A percentile compares a stretch with the other conserved stretches of the same genome.
These are phyloP conservation scores for Flexamia atlantica DNA, from an alignment of 2,888 invertebrate species.

Conservation along the genomic window DNA sequence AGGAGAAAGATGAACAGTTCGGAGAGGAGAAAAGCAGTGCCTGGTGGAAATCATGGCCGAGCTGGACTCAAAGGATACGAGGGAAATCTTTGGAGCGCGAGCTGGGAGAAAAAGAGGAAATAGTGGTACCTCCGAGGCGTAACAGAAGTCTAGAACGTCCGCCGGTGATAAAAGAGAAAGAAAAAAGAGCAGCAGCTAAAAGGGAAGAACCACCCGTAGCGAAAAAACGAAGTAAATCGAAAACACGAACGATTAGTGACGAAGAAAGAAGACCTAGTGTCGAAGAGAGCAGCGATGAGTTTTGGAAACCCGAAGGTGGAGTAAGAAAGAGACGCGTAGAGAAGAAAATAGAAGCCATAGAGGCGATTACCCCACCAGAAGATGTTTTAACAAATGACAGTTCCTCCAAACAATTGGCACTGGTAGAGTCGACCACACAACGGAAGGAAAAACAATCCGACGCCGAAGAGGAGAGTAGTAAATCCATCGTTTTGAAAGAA, in stretches of 20 bases:
- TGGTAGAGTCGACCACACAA: background rate
- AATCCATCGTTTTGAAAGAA: constrained; percentile 64
- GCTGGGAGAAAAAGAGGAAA: constrained; percentile 24
- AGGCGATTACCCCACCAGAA: constrained; percentile 66
- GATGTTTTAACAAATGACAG: constrained; percentile 69
- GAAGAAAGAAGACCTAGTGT: constrained; percentile 56
- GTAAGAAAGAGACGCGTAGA: constrained; percentile 46
- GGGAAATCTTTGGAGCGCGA: constrained; percentile 63
- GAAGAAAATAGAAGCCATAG: background rate
- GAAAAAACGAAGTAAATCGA: constrained; percentile 71
- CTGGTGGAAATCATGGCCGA: constrained; percentile 64
- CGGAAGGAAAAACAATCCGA: constrained; percentile 71
- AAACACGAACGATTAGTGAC: constrained; percentile 61
- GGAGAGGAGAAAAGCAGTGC: constrained; percentile 58
- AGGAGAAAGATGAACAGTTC: constrained; percentile 34
- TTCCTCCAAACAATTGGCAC: constrained; percentile 24
- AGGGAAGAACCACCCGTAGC: constrained; percentile 71
- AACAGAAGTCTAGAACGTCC: constrained; percentile 67
- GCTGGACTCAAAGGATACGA: constrained; percentile 55
- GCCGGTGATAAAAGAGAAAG: constrained; percentile 50
- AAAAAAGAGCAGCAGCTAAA: constrained; percentile 70
- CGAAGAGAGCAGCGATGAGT: constrained; percentile 67
- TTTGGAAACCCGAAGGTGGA: constrained; percentile 65
- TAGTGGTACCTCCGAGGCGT: constrained; percentile 67
- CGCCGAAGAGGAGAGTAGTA: constrained; percentile 72